phyloP scores from a whole-genome alignment of 2,888 invertebrate genomes.

The Drosophila anomalata region DNA sequence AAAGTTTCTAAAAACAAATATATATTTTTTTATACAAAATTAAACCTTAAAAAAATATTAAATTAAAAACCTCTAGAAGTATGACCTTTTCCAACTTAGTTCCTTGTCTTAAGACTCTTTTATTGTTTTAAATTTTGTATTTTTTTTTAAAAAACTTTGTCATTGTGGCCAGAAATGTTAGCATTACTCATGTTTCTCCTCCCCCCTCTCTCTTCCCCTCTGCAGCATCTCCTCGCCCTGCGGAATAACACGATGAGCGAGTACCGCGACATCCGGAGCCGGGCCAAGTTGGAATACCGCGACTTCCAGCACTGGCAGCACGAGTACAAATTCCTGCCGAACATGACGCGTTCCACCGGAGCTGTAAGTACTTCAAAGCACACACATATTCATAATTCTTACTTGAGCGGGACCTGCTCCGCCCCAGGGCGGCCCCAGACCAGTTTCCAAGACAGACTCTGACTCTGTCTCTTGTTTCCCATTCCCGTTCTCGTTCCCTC shows the following conservation, averaged over 20 bases:
- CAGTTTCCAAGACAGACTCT: slow-evolving; percentile 54
- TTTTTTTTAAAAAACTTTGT: neutral
- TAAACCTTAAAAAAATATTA: too few relatives aligned
- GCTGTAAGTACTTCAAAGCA: slow-evolving; percentile 65
- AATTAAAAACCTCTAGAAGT: too few relatives aligned
- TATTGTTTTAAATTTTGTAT: neutral
- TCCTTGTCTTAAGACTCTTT: neutral
- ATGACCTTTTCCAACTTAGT: neutral
- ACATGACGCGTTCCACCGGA: slow-evolving; percentile 66
- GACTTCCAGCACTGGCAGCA: slow-evolving; percentile 57
- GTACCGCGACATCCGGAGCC: slow-evolving; percentile 39
- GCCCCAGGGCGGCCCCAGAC: slow-evolving; percentile 63
- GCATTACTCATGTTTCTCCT: slow-evolving; percentile 12
- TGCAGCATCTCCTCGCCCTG: slow-evolving; percentile 59
- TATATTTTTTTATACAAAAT: too few relatives aligned
- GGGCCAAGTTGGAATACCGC: slow-evolving; percentile 65
- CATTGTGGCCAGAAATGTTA: neutral
- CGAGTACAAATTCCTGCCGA: slow-evolving; percentile 80
- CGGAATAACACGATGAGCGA: slow-evolving; percentile 54
- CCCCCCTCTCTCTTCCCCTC: neutral
- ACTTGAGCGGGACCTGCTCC: slow-evolving; percentile 60
- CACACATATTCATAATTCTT: neutral
- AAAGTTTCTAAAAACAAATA: too few relatives aligned
- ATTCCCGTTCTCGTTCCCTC: neutral
- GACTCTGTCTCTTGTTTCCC: neutral